These are phyloP conservation scores for Heteropelma amictum DNA, from an alignment of 2,888 invertebrate species.

Conservation along the genomic window DNA sequence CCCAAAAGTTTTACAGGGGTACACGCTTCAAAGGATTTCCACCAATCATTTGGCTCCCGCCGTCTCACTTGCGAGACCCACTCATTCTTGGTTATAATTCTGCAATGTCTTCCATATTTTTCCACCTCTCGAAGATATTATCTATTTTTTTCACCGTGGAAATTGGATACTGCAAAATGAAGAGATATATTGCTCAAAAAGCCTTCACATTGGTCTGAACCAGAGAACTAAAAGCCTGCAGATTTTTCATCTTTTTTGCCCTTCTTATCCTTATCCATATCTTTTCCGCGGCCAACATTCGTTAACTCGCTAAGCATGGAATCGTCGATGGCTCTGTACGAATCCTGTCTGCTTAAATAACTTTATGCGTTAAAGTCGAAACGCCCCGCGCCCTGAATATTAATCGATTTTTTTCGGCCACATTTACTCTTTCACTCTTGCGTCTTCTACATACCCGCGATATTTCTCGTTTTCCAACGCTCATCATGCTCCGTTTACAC, in stretches of 20 bases:
- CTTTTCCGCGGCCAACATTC: conserved; percentile 39
- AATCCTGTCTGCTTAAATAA: conserved; percentile 43
- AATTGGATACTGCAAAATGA: neutral
- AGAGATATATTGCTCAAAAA: neutral
- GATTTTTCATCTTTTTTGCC: conserved; percentile 8
- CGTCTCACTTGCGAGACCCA: neutral
- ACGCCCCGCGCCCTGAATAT: conserved; percentile 7
- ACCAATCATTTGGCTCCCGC: conserved; percentile 51
- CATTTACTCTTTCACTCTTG: neutral
- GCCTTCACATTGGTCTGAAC: too few relatives aligned
- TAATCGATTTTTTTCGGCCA: neutral
- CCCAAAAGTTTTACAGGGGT: conserved; percentile 20
- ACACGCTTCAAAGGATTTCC: conserved; percentile 58
- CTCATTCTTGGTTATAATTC: conserved; percentile 55
- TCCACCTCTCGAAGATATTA: conserved; percentile 5
- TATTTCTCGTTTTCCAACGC: conserved; percentile 8
- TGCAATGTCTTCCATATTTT: conserved; percentile 11
- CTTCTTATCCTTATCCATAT: neutral
- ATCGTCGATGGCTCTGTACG: conserved; percentile 42
- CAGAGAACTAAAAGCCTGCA: neutral
- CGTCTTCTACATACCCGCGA: neutral
- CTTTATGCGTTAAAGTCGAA: conserved; percentile 32
- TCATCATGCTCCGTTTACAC: conserved; percentile 34
- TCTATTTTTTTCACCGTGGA: neutral
- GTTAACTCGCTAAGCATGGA: conserved; percentile 37